Base-by-base conservation (phyloP, 1,140 invertebrate genomes). In the Heterodera carotae region DNA sequence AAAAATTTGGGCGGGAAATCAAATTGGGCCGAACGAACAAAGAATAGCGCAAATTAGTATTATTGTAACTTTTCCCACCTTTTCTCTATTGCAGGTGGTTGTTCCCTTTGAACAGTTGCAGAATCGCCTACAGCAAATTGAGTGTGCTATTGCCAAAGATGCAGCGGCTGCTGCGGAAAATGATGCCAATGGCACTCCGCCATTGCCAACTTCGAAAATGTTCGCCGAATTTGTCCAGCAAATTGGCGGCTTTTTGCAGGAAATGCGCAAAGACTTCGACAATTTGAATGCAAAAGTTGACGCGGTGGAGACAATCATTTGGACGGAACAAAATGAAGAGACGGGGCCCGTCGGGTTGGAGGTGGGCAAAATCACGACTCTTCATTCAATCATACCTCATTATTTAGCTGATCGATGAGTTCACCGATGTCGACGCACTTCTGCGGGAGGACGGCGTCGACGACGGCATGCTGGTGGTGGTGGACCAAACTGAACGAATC, bases 211-310 rank as follows among this genome's bases (percentile, higher is more conserved):
- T 22, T 0, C 62, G 22, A 4, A 10, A 36, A 70, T 39, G 31
- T 70, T 56, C 25, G 22, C 18, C 22, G 18, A 25, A 22, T 48
- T 70, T 22, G 27, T 27, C 15, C 25, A 62, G 3, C 56, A 74
- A 34, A 34, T 74, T 25, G 27, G 59, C 64, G 25, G 25, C 0
- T 74, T 74, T 59, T 25, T 74, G 27, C 22, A 2, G 31, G 33
- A 18, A 56, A 74, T 74, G 71, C 36, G n/a, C 6, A 7, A 62
- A 18, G 71, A 74, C 25, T 74, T 74, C 64, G 18, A n/a, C 31
- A 2, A 10, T 62, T 74, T 74, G 64, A 60, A 74, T 34, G 25
- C 59, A 62, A 29, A 33, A 74, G 31, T 74, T 59, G 71, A 74
- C 39, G n/a, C 27, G 25, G 27, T 62, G 34, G 59, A 53, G 2